Evolutionary conservation across 1,140 invertebrate genomes (phyloP).

Genomic region (Zaprionus tsacasi): DNA sequence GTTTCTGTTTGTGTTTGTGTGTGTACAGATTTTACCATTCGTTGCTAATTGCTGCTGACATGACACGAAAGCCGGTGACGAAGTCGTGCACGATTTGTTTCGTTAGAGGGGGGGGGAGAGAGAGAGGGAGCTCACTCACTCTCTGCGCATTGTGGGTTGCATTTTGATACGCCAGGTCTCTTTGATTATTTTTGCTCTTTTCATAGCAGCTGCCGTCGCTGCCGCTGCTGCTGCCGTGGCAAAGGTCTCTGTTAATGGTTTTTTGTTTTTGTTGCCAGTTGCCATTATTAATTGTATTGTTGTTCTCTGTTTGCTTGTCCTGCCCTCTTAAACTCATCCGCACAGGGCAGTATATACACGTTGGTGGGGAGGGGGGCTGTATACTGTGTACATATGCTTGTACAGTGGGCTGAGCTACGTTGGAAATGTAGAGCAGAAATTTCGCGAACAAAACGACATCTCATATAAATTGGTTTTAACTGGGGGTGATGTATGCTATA

Average conservation of each 20-base stretch:
- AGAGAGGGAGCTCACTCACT: conserved; percentile 14
- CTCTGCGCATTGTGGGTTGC: conserved; percentile 70
- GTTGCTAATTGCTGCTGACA: conserved; percentile 69
- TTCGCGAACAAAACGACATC: neutral
- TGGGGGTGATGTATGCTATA: neutral
- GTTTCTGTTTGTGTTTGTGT: conserved; percentile 17
- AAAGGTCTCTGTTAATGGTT: conserved; percentile 56
- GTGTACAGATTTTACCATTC: conserved; percentile 64
- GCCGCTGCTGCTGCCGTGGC: conserved; percentile 15
- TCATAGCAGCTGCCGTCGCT: conserved; percentile 49
- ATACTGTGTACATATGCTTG: neutral
- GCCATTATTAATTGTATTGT: conserved; percentile 72
- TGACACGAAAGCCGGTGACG: conserved; percentile 41
- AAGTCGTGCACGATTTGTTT: conserved; percentile 12
- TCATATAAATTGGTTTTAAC: neutral
- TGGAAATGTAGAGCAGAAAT: conserved; percentile 3
- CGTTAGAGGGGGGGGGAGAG: conserved; percentile 17
- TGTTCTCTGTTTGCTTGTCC: conserved; percentile 46
- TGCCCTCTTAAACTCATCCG: conserved; percentile 54
- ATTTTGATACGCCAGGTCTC: conserved; percentile 76
- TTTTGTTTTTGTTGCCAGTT: conserved; percentile 57
- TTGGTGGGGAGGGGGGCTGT: too few species aligned
- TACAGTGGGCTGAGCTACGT: neutral
- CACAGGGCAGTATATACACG: conserved; percentile 13
- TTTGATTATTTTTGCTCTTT: conserved; percentile 62